These are phyloP conservation scores for Fukomys damarensis DNA, from an alignment of 2,113 vertebrate species.

Conservation along the genomic window DNA sequence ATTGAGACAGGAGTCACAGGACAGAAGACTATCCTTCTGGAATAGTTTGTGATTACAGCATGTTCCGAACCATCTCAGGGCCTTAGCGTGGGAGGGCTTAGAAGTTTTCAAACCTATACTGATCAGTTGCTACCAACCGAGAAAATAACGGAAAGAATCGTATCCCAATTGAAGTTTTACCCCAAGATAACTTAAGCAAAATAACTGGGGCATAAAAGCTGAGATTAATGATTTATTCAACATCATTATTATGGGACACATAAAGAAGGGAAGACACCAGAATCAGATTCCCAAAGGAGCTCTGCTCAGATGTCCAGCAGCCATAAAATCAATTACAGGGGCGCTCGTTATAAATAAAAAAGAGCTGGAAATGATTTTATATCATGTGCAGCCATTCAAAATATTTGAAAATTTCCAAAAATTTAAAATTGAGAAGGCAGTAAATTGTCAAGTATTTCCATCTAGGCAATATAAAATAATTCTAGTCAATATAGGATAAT, in stretches of 20 bases:
- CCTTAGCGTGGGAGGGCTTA: too few species aligned
- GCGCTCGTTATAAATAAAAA: not conserved
- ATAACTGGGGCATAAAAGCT: not conserved
- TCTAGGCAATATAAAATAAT: too few species aligned
- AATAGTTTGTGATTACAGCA: not conserved
- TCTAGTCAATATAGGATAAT: not conserved
- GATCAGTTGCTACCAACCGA: not conserved
- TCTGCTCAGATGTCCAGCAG: not conserved
- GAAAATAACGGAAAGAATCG: not conserved
- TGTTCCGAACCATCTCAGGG: not conserved
- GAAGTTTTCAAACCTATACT: not conserved
- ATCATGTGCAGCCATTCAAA: not conserved
- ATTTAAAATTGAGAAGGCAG: not conserved
- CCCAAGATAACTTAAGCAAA: not conserved
- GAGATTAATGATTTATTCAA: not conserved
- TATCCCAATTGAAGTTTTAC: not conserved
- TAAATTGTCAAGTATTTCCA: too few species aligned
- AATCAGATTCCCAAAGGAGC: not conserved
- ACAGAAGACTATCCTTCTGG: not conserved
- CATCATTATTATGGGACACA: not conserved
- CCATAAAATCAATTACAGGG: not conserved
- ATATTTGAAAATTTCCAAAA: not conserved
- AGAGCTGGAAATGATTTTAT: rapidly evolving
- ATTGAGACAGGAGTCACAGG: rapidly evolving
- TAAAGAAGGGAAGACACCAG: not conserved